Evolutionary conservation across 2,797 vertebrate genomes (phyloP).

Genomic region (Triplophysa bombifrons): DNA sequence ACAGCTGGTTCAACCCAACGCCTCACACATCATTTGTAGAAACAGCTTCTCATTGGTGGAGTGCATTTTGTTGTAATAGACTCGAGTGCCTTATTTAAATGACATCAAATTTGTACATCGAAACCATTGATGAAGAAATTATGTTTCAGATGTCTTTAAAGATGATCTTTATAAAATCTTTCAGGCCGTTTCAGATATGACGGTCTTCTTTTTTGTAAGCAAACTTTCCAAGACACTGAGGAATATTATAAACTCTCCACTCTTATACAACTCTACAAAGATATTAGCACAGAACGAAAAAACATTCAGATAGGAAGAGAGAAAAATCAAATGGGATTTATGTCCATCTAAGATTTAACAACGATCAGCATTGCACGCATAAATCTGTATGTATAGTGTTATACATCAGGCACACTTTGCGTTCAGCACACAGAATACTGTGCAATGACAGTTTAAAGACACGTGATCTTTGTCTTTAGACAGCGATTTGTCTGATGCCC

Average conservation of each 20-base stretch:
- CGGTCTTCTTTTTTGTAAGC: slow-evolving; percentile 9
- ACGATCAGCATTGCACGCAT: slow-evolving; percentile 4
- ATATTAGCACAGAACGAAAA: slow-evolving; percentile 34
- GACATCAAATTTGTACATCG: slow-evolving; percentile 4
- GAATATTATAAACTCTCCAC: not conserved
- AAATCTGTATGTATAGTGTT: slow-evolving; percentile 3
- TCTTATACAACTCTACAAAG: slow-evolving; percentile 8
- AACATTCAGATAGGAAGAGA: slow-evolving; percentile 16
- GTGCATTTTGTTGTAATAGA: not conserved
- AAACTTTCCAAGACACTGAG: not conserved
- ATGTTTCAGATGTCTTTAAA: not conserved
- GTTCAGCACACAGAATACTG: slow-evolving; percentile 27
- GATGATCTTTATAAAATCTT: slow-evolving; percentile 21
- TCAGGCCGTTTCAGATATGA: not conserved
- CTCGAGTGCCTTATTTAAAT: not conserved
- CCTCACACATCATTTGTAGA: not conserved
- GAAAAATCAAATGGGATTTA: slow-evolving; percentile 3
- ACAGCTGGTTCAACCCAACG: slow-evolving; percentile 4
- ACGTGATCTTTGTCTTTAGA: slow-evolving; percentile 12
- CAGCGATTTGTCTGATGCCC: slow-evolving; percentile 34
- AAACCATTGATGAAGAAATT: not conserved
- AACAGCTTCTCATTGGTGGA: not conserved
- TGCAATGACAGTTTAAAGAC: slow-evolving; percentile 33
- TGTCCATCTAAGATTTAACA: not conserved
- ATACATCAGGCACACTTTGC: slow-evolving; percentile 13